Evolutionary conservation across 2,113 vertebrate species (phyloP), one percentile per base, ranked within the genome.

Genomic region (Romanogobio albipinnatus): DNA sequence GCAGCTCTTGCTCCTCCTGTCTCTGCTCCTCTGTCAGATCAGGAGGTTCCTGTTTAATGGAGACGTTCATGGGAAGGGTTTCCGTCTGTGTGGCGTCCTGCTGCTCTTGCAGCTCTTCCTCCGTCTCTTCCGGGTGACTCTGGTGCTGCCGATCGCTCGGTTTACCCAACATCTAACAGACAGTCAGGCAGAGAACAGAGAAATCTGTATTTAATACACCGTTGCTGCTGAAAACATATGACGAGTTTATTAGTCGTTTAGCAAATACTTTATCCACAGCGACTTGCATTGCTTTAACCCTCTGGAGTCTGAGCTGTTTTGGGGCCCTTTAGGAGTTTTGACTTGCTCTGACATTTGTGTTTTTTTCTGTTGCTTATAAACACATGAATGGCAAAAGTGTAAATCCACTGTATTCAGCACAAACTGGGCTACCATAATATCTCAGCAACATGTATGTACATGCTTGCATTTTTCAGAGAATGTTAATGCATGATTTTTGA

Each of bases 81-180:
- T 81, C 0, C 96, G 94, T 90, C 93, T 94, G 76, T 90, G 1
- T 19, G 15, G 15, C 8, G 3, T 95, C 96, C 90, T 98, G 97
- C 88, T 99, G 97, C 88, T 98, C 97, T 2, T 96, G 93, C 58
- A 99, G 93, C 93, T 99, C 97, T 91, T 99, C 97, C 92, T 99
- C 97, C 0, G 97, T 99, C 95, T 99, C 97, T 92, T 99, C 97
- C 0, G 97, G 97, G 93, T 98, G 97, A 93, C 97, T 98, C 94
- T 98, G 97, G 36, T 97, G 97, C 92, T 98, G 97, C 73, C 97
- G 95, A 89, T 98, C 97, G 0, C 93, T 85, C 1, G 97, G 92
- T n/a, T 99, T 98, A 83, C 95, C 85, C 82, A 99, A 96, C 56
- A 98, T 97, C 97, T 98, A 84, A 70, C 22, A 53, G 15, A 82